Evolutionary conservation across 2,113 vertebrate genomes (phyloP).

Genomic region (Microcebus ravelobensis): DNA sequence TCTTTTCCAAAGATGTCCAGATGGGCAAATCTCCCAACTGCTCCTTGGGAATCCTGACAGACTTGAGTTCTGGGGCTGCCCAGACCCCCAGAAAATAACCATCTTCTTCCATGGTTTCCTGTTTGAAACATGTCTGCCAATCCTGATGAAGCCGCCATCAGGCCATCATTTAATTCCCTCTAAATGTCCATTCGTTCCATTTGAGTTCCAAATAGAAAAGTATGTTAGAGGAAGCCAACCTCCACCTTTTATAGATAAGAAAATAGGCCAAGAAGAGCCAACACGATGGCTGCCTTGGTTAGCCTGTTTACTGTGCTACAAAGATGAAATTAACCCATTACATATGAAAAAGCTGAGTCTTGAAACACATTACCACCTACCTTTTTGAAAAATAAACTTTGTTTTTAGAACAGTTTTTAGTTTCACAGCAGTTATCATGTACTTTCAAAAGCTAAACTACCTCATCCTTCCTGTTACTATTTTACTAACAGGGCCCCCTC

Average conservation of each 20-base stretch:
- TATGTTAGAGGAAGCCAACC: neutral
- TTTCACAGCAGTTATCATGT: neutral
- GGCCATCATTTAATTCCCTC: neutral
- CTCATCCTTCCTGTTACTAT: neutral
- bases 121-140: neutral
- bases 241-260: neutral
- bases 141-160: neutral
- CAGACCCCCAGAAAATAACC: neutral
- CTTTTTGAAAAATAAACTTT: neutral
- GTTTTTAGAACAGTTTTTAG: neutral
- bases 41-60: neutral
- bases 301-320: neutral
- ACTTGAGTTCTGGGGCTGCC: neutral
- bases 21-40: neutral
- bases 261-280: neutral
- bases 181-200: neutral
- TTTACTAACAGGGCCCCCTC: neutral
- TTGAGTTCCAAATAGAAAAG: slow-evolving; percentile 6
- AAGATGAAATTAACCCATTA: neutral
- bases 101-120: neutral
- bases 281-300: neutral
- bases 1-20: neutral
- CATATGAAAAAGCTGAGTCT: neutral
- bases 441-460: neutral
- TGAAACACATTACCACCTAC: neutral